Base-by-base conservation (phyloP, 2,888 invertebrate species). In the Philonicus albiceps region DNA sequence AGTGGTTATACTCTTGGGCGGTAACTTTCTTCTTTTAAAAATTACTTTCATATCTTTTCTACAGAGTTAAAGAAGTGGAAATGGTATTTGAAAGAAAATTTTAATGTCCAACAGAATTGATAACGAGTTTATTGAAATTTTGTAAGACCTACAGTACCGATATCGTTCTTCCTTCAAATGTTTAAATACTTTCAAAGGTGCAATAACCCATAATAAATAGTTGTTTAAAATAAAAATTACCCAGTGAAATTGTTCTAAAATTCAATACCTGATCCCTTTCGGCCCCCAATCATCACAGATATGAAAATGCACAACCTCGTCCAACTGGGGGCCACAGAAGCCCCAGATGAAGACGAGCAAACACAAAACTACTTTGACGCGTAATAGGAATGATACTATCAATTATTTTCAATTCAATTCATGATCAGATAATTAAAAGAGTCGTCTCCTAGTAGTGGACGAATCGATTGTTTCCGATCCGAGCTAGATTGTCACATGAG, bases 401-500 rank as follows among this genome's bases (percentile, higher is more conserved):
- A 74, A 49, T 49, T 49, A 49, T 49, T 43, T n/a, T 49, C n/a
- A 49, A 49, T 49, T 49, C 19, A 49, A 49, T 49, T n/a, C 49
- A 49, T n/a, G 19, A 3, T 64, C 27, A 64, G 27, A 11, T 11
- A 8, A 64, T 64, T 22, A 55, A 55, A 27, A 64, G 27, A 19
- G 0, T 1, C n/a, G 22, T 80, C 81, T 72, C 73, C 88, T 89
- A 90, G 78, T 90, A 90, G 55, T 90, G 87, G 43, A 90, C 89
- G 87, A 89, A 90, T 72, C 90, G 90, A 78, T 89, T 90, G 78
- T 90, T 89, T 86, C 90, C 90, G 88, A 95, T 92, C 89, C 93
- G 91, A 90, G 94, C 93, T 88, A 97, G 93, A 90, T 95, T 94
- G 90, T 96, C 96, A 93, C 98, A 96, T 86, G 96, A 95, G 13